These are phyloP conservation scores for Zonitis immaculata DNA, from an alignment of 2,888 invertebrate genomes.

Conservation along the genomic window DNA sequence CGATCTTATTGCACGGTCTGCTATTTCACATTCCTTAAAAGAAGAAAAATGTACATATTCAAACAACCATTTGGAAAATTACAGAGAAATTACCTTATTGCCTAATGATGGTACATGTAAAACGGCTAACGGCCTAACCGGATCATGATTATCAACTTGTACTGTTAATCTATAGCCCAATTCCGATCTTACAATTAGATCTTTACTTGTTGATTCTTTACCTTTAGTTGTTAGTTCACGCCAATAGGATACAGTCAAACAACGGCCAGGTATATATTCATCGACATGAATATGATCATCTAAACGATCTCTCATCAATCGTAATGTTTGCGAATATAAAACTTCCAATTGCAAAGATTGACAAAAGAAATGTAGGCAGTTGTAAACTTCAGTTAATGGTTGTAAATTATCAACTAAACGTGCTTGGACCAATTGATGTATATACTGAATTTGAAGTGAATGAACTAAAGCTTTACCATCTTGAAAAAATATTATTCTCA, in stretches of 20 bases:
- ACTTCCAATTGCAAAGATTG: constrained; percentile 91
- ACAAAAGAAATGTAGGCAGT: constrained; percentile 86
- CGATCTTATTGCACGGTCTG: constrained; percentile 75
- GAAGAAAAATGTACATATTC: not conserved
- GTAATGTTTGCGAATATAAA: constrained; percentile 80
- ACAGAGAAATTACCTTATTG: constrained; percentile 53
- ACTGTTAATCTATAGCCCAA: constrained; percentile 84
- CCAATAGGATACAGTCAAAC: constrained; percentile 93
- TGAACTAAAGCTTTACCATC: constrained; percentile 96
- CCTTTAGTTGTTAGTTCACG: constrained; percentile 55
- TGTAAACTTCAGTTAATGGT: constrained; percentile 78
- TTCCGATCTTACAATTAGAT: constrained; percentile 79
- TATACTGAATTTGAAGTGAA: constrained; percentile 85
- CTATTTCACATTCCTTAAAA: constrained; percentile 59
- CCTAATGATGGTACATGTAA: constrained; percentile 65
- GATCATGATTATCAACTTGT: constrained; percentile 79
- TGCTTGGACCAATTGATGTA: constrained; percentile 91
- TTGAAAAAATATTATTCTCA: constrained; percentile 39
- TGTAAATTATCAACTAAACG: constrained; percentile 75
- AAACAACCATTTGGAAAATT: constrained; percentile 11
- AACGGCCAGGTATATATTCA: constrained; percentile 84
- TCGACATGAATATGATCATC: constrained; percentile 87
- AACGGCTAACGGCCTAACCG: constrained; percentile 69
- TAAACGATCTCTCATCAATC: constrained; percentile 81
- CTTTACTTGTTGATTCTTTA: constrained; percentile 47